These are phyloP conservation scores for Napeogenes sylphis DNA, from an alignment of 2,888 invertebrate species.

Conservation along the genomic window DNA sequence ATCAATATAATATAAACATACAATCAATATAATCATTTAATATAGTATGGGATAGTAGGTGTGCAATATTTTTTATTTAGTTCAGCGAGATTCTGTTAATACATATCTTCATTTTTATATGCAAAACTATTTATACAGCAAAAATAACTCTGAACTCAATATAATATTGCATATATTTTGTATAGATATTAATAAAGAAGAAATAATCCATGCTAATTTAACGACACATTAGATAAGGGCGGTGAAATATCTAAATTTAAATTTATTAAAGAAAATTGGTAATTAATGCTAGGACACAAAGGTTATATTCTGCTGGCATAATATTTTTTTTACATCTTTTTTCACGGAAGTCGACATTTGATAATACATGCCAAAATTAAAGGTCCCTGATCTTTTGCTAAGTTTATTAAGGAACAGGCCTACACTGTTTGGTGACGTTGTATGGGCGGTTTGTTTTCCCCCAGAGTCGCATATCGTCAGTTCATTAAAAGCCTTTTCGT, in stretches of 20 bases:
- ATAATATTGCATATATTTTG: no score
- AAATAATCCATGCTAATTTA: constrained; percentile 28
- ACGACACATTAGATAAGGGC: constrained; percentile 34
- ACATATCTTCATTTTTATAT: no score
- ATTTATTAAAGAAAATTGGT: constrained; percentile 1
- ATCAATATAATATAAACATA: no score
- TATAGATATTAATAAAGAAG: background rate
- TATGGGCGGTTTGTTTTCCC: constrained; percentile 38
- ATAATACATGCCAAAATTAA: constrained; percentile 34
- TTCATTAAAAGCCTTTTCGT: constrained; percentile 64
- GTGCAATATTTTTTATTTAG: no score
- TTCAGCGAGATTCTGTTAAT: no score
- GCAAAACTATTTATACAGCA: no score
- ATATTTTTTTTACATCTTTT: constrained; percentile 25
- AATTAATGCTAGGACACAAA: constrained; percentile 11
- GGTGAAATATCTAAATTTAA: constrained; percentile 20
- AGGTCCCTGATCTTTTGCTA: constrained; percentile 29
- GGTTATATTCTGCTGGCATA: constrained; percentile 17
- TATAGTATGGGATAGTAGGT: no score
- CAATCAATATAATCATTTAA: no score
- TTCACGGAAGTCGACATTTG: constrained; percentile 17
- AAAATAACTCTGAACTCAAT: no score
- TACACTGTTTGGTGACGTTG: constrained; percentile 31
- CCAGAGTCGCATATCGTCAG: constrained; percentile 45
- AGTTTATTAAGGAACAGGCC: constrained; percentile 28